Evolutionary conservation across 2,113 vertebrate genomes (phyloP).

Genomic region (Saiga tatarica): DNA sequence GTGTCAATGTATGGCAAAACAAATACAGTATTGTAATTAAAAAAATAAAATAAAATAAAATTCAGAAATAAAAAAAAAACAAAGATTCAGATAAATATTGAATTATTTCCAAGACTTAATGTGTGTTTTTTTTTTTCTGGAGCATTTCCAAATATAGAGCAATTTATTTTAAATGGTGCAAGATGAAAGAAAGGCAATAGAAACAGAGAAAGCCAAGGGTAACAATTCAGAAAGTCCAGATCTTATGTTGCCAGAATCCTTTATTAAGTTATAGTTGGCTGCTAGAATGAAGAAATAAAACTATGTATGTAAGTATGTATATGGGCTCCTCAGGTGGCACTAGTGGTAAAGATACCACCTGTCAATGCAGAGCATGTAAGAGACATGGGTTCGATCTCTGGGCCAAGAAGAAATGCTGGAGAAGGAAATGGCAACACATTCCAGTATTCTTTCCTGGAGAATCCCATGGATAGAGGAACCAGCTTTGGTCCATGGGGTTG

Average conservation of each 20-base stretch:
- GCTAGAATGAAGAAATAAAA: neutral
- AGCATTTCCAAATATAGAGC: neutral
- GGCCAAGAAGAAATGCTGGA: neutral
- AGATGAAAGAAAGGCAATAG: neutral
- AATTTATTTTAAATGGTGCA: constrained; percentile 8
- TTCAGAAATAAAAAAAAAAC: too few species aligned
- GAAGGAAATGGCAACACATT: neutral
- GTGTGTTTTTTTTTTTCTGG: neutral
- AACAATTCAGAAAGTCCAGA: neutral
- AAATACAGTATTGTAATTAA: too few species aligned
- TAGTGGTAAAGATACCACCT: neutral
- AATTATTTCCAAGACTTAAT: neutral
- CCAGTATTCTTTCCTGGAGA: neutral
- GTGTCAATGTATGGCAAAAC: too few species aligned
- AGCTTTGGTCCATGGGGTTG: neutral
- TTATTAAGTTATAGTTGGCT: neutral
- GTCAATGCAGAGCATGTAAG: neutral
- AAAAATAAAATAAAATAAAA: too few species aligned
- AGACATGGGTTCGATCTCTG: neutral
- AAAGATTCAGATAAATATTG: neutral
- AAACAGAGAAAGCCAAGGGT: neutral
- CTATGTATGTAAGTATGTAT: neutral
- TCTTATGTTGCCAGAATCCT: neutral
- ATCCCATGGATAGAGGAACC: neutral
- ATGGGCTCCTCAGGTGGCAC: neutral